Base-by-base conservation (phyloP, 2,888 invertebrate genomes). In the Petrolisthes cinctipes region DNA sequence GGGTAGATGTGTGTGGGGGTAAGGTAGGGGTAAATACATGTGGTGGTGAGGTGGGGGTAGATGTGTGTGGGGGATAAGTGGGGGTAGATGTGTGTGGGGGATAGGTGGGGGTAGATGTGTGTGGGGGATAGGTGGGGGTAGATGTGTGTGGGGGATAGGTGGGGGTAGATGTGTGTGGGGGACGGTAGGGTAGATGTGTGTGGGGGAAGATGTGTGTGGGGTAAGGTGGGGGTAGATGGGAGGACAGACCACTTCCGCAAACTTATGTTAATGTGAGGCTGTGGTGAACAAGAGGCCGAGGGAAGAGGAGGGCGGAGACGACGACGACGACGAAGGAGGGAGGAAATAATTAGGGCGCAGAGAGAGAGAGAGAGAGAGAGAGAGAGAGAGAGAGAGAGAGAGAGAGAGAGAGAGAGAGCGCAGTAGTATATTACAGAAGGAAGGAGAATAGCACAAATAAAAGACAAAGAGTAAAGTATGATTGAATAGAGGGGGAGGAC, bases 161-260 rank as follows among this genome's bases (percentile, higher is more conserved):
- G 3, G 71, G 71, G 20, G 71, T 37, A 37, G n/a, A 37, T 37
- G 2, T 37, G 37, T 37, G 37, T 37, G 37, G 37, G 37, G 37
- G 37, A 37, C 0, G 37, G 37, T 37, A 2, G 37, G 37, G 37
- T 37, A 37, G 37, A 37, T 37, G 37, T 1, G 37, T 37, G 2
- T 37, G 37, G 37, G 37, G 37, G 37, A 37, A 37, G 37, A 37
- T 37, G 37, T 37, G 37, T 37, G 37, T 37, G 37, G 37, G 37
- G 37, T 0, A 37, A 37, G 37, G 37, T 37, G 37, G 37, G 37
- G 37, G 37, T 37, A 37, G 37, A 37, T 37, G 37, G 0, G 37
- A 37, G 37, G 37, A 79, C 78, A 56, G 78, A 51, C 68, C 82
- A 82, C 82, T 82, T 82, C 82, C 82, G 82, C 82, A 82, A 82